Evolutionary conservation across 2,888 invertebrate genomes (phyloP).

Genomic region (Shargacucullia verbasci): DNA sequence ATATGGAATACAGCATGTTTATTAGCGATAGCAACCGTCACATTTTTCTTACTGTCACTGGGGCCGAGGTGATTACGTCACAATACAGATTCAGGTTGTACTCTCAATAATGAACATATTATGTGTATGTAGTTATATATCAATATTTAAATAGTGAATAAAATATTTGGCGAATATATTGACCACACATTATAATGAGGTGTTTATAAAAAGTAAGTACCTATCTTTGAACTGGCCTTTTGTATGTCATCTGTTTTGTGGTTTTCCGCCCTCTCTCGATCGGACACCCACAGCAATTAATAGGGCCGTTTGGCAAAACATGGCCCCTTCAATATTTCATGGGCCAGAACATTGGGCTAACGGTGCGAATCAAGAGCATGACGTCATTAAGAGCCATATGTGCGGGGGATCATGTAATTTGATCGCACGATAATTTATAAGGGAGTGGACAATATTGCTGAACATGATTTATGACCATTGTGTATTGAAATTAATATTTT

Average conservation of each 20-base stretch:
- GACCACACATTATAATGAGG: too few relatives aligned
- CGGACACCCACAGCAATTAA: slow-evolving; percentile 55
- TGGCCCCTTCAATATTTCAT: slow-evolving; percentile 66
- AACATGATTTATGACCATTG: slow-evolving; percentile 27
- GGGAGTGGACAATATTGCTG: slow-evolving; percentile 36
- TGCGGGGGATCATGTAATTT: slow-evolving; percentile 52
- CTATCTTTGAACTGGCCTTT: too few relatives aligned
- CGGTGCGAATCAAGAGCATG: slow-evolving; percentile 48
- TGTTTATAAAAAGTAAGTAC: too few relatives aligned
- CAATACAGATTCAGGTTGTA: too few relatives aligned
- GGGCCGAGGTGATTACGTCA: too few relatives aligned
- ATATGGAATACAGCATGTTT: too few relatives aligned
- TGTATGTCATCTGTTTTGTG: slow-evolving; percentile 21
- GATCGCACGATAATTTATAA: slow-evolving; percentile 35
- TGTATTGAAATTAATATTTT: slow-evolving; percentile 10
- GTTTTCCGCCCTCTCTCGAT: slow-evolving; percentile 43
- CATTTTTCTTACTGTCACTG: too few relatives aligned
- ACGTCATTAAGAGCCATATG: slow-evolving; percentile 58
- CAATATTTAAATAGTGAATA: too few relatives aligned
- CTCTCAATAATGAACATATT: too few relatives aligned
- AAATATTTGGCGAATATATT: too few relatives aligned
- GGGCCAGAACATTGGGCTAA: slow-evolving; percentile 59
- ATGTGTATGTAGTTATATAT: too few relatives aligned
- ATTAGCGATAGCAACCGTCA: too few relatives aligned
- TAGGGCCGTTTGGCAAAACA: slow-evolving; percentile 60